A percentile compares a stretch with the other conserved stretches of the same genome.
phyloP scores from a whole-genome alignment of 64 coral and sea anemone species.

The Stichodactyla mertensii region DNA sequence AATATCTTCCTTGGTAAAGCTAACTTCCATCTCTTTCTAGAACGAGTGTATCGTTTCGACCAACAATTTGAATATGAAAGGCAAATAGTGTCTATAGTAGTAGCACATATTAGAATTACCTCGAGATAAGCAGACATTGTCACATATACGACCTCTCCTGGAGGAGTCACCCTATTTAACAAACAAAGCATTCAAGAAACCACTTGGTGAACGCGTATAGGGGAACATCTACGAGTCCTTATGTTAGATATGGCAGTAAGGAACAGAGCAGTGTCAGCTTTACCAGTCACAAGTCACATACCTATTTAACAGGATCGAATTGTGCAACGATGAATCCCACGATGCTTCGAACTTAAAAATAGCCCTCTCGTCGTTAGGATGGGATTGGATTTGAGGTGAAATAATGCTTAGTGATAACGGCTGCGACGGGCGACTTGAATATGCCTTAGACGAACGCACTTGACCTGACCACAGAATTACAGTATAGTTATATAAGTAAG shows the following conservation, averaged over 20 bases:
- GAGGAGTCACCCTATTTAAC: slow-evolving; percentile 61
- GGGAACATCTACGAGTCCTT: no score
- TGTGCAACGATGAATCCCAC: slow-evolving; percentile 98
- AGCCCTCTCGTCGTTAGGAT: slow-evolving; percentile 82
- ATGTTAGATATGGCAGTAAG: no score
- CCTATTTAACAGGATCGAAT: slow-evolving; percentile 81
- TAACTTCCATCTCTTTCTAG: no score
- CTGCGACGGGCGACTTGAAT: slow-evolving; percentile 6
- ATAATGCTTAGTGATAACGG: slow-evolving; percentile 59
- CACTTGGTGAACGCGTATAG: background rate
- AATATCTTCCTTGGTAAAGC: no score
- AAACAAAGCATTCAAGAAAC: background rate
- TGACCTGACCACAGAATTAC: slow-evolving; percentile 28
- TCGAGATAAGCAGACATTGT: slow-evolving; percentile 75
- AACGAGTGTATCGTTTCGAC: no score
- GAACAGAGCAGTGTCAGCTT: no score
- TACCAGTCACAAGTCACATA: slow-evolving; percentile 1
- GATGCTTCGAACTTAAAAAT: slow-evolving; percentile 90
- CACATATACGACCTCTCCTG: slow-evolving; percentile 67
- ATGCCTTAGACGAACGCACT: slow-evolving; percentile 18
- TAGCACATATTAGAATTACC: slow-evolving; percentile 25
- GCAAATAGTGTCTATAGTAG: no score
- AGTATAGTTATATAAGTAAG: background rate
- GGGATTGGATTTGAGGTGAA: slow-evolving; percentile 86
- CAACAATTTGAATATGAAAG: no score